These are phyloP conservation scores for Apostichopus californicus DNA, from an alignment of 35 echinoderm and acorn worm species.

Conservation along the genomic window DNA sequence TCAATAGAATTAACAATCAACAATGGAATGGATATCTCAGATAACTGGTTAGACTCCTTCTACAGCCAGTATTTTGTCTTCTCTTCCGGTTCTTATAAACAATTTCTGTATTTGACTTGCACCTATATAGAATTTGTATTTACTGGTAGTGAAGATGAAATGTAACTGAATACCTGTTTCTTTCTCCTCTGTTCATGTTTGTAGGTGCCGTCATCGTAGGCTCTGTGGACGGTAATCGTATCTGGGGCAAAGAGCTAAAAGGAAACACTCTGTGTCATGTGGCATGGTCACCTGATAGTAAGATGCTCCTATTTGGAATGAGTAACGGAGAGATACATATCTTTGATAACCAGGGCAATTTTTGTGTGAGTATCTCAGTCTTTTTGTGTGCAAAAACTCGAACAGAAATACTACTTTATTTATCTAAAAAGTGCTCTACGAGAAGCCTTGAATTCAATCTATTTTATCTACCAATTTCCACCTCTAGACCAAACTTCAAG, in stretches of 20 bases:
- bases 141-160: too few relatives aligned
- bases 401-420: conserved; percentile 58
- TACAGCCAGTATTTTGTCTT: too few relatives aligned
- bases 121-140: too few relatives aligned
- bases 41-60: too few relatives aligned
- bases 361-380: conserved; percentile 73
- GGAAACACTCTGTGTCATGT: conserved; percentile 87
- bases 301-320: conserved; percentile 94
- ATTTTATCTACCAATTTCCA: background rate
- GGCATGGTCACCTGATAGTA: conserved; percentile 95
- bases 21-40: too few relatives aligned
- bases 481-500: conserved; percentile 65
- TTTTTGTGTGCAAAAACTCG: background rate
- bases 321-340: conserved; percentile 96
- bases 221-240: conserved; percentile 95
- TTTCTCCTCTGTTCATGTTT: background rate
- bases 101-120: too few relatives aligned
- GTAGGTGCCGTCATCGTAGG: conserved; percentile 97
- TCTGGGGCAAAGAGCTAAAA: conserved; percentile 97
- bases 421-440: conserved; percentile 82
- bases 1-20: too few relatives aligned
- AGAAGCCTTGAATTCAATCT: background rate
- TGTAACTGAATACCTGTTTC: too few relatives aligned
- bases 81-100: too few relatives aligned
- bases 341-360: conserved; percentile 94